Evolutionary conservation across 64 coral and sea anemone genomes (phyloP).

Genomic region (Montipora foliosa): DNA sequence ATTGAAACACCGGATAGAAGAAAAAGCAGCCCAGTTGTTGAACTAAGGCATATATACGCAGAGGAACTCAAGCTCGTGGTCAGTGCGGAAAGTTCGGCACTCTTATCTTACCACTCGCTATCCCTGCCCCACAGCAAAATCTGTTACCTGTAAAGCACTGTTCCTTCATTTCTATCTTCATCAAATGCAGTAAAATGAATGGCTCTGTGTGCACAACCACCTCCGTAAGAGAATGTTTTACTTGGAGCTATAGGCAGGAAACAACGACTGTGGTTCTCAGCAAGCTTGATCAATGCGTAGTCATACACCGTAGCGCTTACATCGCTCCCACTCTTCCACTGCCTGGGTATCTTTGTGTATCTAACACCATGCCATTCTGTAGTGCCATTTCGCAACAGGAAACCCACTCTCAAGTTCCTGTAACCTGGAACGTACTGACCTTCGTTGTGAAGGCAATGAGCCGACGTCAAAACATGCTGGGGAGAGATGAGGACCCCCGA

Average conservation of each 20-base stretch:
- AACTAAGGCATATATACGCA: too few relatives aligned
- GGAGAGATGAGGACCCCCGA: conserved; percentile 85
- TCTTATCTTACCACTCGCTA: too few relatives aligned
- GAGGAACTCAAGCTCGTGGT: too few relatives aligned
- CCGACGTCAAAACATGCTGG: conserved; percentile 83
- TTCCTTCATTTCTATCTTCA: conserved; percentile 89
- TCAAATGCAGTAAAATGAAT: conserved; percentile 99
- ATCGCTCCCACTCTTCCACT: conserved; percentile 82
- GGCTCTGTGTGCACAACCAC: conserved; percentile 20
- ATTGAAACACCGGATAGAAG: too few relatives aligned
- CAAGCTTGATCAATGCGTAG: conserved; percentile 81
- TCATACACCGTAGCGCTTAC: conserved; percentile 82
- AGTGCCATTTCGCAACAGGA: conserved; percentile 66
- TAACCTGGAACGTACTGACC: conserved; percentile 84
- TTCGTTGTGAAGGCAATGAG: conserved; percentile 91
- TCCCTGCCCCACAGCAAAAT: too few relatives aligned
- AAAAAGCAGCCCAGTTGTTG: too few relatives aligned
- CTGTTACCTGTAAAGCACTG: conserved; percentile 88
- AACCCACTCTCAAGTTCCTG: conserved; percentile 68
- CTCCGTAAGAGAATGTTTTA: conserved; percentile 40
- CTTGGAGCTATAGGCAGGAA: conserved; percentile 79
- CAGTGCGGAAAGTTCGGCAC: too few relatives aligned
- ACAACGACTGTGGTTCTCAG: conserved; percentile 61
- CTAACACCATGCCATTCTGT: conserved; percentile 70
- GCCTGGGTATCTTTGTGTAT: conserved; percentile 60